Evolutionary conservation across 2,113 vertebrate species (phyloP).

Genomic region (Heptranchias perlo): DNA sequence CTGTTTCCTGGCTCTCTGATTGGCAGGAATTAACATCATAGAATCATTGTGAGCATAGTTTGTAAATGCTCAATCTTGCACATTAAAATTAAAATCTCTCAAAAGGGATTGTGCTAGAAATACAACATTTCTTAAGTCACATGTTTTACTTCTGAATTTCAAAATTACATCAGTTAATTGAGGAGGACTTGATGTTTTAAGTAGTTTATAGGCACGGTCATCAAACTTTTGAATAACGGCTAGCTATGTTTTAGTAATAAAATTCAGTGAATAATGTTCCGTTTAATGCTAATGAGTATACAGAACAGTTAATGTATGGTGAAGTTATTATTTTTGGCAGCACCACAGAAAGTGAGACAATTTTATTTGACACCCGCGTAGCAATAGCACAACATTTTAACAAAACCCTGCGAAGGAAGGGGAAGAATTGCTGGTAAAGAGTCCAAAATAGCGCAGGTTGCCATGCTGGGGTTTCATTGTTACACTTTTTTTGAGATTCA

Average conservation of each 20-base stretch:
- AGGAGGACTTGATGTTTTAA: not conserved
- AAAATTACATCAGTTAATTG: not conserved
- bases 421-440: not conserved
- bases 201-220: not conserved
- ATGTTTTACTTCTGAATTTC: not conserved
- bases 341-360: not conserved
- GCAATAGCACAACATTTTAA: not conserved
- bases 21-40: not conserved
- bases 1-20: not conserved
- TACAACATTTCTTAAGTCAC: not conserved
- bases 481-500: not conserved
- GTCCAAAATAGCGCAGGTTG: not conserved
- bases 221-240: not conserved
- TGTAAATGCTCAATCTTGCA: not conserved
- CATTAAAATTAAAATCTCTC: not conserved
- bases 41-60: not conserved
- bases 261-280: not conserved
- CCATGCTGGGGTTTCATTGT: not conserved
- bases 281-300: not conserved
- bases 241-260: not conserved
- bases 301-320: not conserved
- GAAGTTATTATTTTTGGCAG: not conserved
- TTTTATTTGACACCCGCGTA: not conserved
- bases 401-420: not conserved
- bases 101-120: not conserved